phyloP scores from a whole-genome alignment of 2,113 vertebrate species.

The Perca flavescens region DNA sequence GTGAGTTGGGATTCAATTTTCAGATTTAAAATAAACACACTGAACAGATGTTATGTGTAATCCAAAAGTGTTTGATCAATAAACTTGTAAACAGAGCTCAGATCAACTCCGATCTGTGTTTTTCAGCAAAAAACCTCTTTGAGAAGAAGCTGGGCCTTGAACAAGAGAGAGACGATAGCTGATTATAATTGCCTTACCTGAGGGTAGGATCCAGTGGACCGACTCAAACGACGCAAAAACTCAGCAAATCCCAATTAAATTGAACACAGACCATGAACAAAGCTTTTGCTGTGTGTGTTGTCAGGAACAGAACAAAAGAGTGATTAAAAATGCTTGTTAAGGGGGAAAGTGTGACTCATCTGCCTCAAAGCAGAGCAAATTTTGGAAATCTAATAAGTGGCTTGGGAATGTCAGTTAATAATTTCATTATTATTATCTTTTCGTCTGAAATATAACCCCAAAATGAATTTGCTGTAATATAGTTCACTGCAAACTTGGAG shows the following conservation, averaged over 20 bases:
- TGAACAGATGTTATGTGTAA: constrained; percentile 61
- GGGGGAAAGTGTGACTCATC: constrained; percentile 53
- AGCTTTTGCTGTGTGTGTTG: constrained; percentile 61
- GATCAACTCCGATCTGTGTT: constrained; percentile 41
- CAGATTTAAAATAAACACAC: constrained; percentile 24
- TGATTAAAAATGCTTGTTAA: constrained; percentile 71
- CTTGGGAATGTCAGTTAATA: constrained; percentile 49
- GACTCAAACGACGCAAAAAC: constrained; percentile 59
- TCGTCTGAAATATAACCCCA: constrained; percentile 24
- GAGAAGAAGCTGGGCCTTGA: constrained; percentile 44
- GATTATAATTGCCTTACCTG: constrained; percentile 78
- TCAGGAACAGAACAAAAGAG: constrained; percentile 62
- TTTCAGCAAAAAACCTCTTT: constrained; percentile 42
- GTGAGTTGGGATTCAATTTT: constrained; percentile 6
- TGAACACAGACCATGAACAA: constrained; percentile 64
- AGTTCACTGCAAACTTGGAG: constrained; percentile 1
- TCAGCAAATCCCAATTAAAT: constrained; percentile 76
- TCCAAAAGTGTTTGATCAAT: constrained; percentile 55
- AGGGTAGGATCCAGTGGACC: constrained; percentile 57
- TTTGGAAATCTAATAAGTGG: constrained; percentile 65
- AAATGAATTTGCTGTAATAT: constrained; percentile 14
- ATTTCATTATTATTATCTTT: constrained; percentile 50
- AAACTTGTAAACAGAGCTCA: constrained; percentile 55
- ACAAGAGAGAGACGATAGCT: constrained; percentile 48
- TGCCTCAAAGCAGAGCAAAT: constrained; percentile 61